phyloP scores from a whole-genome alignment of 2,797 vertebrate species.

The Cryptoblepharus egeriae region DNA sequence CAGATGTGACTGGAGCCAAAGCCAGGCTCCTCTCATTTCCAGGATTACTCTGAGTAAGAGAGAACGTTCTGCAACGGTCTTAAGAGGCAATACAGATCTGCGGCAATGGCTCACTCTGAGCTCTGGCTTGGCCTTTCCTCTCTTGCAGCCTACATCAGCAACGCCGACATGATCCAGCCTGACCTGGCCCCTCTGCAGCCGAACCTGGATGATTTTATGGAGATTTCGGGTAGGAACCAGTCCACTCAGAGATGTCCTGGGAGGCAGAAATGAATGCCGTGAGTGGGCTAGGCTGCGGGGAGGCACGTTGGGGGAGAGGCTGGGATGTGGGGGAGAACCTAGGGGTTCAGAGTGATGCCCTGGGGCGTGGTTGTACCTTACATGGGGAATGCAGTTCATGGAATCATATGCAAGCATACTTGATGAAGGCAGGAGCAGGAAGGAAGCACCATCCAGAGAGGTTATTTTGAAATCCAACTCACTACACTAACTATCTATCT shows the following conservation, averaged over 20 bases:
- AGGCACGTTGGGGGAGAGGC: no score
- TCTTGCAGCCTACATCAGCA: constrained; percentile 86
- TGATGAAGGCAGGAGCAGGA: no score
- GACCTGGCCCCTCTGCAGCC: constrained; percentile 93
- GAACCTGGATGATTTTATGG: constrained; percentile 95
- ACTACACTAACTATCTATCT: no score
- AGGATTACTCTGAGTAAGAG: background rate
- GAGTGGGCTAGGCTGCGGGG: background rate
- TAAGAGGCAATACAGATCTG: background rate
- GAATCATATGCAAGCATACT: no score
- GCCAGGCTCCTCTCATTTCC: background rate
- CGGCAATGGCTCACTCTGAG: background rate
- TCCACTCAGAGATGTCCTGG: background rate
- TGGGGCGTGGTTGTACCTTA: background rate
- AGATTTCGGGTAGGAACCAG: constrained; percentile 88
- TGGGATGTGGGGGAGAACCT: no score
- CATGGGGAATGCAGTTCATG: no score
- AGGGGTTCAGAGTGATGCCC: background rate
- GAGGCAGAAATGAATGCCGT: background rate
- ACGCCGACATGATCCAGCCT: constrained; percentile 97
- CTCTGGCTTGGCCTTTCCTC: background rate
- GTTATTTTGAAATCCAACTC: no score
- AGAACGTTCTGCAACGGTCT: background rate
- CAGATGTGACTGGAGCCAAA: background rate
- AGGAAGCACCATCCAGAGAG: no score